These are phyloP conservation scores for Enteromius unitaeniatus DNA, from an alignment of 2,797 vertebrate species.

Conservation along the genomic window DNA sequence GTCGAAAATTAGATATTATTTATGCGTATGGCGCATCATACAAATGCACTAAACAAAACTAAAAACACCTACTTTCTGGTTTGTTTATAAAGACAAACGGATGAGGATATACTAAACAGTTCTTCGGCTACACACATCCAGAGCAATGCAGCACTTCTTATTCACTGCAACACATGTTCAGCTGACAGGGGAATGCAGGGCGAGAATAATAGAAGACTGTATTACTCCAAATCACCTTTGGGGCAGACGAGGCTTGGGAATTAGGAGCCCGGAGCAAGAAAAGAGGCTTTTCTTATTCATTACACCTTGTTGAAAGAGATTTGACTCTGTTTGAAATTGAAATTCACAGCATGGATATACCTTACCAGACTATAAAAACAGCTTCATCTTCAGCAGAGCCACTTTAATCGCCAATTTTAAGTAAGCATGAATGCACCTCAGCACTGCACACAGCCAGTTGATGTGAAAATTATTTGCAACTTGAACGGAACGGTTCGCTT, in stretches of 20 bases:
- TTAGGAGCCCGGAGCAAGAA: neutral
- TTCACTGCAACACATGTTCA: constrained; percentile 23
- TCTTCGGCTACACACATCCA: constrained; percentile 3
- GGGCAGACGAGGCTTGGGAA: constrained; percentile 18
- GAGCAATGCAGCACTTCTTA: constrained; percentile 30
- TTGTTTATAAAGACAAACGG: neutral
- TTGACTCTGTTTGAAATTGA: constrained; percentile 8
- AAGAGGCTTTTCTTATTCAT: constrained; percentile 27
- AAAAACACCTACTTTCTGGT: neutral
- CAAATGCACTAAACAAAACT: neutral
- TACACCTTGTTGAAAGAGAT: constrained; percentile 20
- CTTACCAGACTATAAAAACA: neutral
- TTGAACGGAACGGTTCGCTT: neutral
- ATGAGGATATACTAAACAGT: neutral
- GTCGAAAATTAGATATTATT: neutral
- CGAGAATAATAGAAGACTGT: constrained; percentile 10
- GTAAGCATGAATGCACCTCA: neutral
- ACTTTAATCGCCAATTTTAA: neutral
- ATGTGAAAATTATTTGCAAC: constrained; percentile 1
- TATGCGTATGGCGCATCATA: neutral
- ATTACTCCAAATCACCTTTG: constrained; percentile 9
- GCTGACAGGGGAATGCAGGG: neutral
- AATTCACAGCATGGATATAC: neutral
- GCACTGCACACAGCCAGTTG: neutral
- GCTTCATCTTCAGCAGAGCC: neutral